A percentile compares a stretch with the other conserved stretches of the same genome.
Conservation (phyloP, 2,113 vertebrate genomes). For the Poeciliopsis turrubarensis region DNA sequence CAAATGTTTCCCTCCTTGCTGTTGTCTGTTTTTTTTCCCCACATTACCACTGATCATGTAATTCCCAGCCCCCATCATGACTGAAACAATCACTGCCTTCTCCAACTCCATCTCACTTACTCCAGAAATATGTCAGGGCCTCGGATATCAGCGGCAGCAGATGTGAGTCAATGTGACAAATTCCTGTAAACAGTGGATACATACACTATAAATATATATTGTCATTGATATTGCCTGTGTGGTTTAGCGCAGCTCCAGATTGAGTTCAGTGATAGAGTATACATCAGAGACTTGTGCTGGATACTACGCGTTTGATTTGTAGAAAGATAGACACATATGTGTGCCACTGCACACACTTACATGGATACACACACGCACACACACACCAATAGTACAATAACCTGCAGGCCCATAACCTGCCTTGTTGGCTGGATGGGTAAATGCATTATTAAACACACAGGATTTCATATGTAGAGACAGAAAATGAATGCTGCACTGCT, state of each 20-base stretch:
- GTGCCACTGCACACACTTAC: not conserved
- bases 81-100: constrained; percentile 28
- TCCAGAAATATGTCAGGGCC: constrained; percentile 30
- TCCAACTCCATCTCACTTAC: constrained; percentile 59
- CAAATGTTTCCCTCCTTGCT: constrained; percentile 26
- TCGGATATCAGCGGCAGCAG: constrained; percentile 64
- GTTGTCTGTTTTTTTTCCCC: constrained; percentile 40
- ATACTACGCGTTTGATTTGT: constrained; percentile 55
- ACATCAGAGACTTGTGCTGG: constrained; percentile 66
- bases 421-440: constrained; percentile 61
- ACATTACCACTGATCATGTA: constrained; percentile 37
- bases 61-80: constrained; percentile 30
- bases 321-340: constrained; percentile 35
- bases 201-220: constrained; percentile 64
- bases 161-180: constrained; percentile 71
- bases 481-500: constrained; percentile 63
- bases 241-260: constrained; percentile 68
- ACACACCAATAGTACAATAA: constrained; percentile 52
- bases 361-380: constrained; percentile 12
- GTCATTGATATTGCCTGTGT: constrained; percentile 73
- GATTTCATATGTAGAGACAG: constrained; percentile 70
- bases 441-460: constrained; percentile 77
- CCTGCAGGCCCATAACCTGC: constrained; percentile 68
- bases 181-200: constrained; percentile 71
- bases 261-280: constrained; percentile 65